Conservation (phyloP, 2,888 invertebrate genomes). For the Xylota segnis region DNA sequence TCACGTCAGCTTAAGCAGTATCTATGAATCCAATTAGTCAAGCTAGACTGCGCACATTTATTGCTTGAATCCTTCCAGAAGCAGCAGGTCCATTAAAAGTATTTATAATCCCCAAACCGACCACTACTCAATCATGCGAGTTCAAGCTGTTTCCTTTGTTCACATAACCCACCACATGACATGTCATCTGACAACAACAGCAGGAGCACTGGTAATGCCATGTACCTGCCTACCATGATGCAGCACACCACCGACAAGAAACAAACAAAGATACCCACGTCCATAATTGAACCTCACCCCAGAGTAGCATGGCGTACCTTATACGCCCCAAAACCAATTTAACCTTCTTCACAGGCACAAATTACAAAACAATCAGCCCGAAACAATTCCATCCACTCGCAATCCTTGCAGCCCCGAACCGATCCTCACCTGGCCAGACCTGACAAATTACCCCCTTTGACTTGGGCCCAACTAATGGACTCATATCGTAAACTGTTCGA, state of each 20-base stretch:
- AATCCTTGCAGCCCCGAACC: constrained; percentile 16
- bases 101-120: too few relatives aligned
- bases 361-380: constrained; percentile 57
- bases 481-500: constrained; percentile 78
- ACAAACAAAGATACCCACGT: constrained; percentile 14
- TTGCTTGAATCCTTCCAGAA: too few relatives aligned
- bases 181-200: constrained; percentile 39
- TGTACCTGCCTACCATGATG: constrained; percentile 18
- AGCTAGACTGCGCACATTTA: too few relatives aligned
- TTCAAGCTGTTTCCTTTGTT: constrained; percentile 27
- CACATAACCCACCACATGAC: constrained; percentile 33
- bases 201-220: not conserved
- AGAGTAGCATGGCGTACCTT: not conserved
- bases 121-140: constrained; percentile 39
- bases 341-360: constrained; percentile 46
- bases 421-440: constrained; percentile 54
- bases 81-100: too few relatives aligned
- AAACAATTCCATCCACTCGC: not conserved
- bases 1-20: too few relatives aligned
- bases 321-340: constrained; percentile 61
- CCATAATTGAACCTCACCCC: constrained; percentile 16
- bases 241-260: constrained; percentile 22
- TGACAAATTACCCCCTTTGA: constrained; percentile 75
- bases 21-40: too few relatives aligned
- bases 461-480: constrained; percentile 77